Evolutionary conservation across 2,797 vertebrate genomes (phyloP).

Genomic region (Phoxinus dragarum): DNA sequence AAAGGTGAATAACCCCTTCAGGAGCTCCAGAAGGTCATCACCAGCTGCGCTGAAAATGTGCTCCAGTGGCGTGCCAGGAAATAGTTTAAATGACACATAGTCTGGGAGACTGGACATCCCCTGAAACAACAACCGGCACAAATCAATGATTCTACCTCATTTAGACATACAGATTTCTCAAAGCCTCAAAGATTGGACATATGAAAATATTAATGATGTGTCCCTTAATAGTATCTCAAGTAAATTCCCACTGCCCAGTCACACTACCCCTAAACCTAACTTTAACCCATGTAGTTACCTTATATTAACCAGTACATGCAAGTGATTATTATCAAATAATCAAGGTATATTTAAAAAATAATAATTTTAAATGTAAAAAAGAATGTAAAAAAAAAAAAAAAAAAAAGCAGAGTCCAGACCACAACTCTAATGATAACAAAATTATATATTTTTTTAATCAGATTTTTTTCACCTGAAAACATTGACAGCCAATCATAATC

Average conservation of each 20-base stretch:
- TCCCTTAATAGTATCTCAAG: not conserved
- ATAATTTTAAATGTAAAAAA: too few relatives aligned
- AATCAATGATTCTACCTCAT: not conserved
- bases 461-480: not conserved
- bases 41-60: constrained; percentile 97
- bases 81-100: constrained; percentile 93
- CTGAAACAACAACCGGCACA: constrained; percentile 69
- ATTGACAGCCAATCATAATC: not conserved
- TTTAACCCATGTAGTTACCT: too few relatives aligned
- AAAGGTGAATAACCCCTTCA: constrained; percentile 92
- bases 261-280: not conserved
- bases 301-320: too few relatives aligned
- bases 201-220: not conserved
- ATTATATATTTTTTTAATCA: not conserved
- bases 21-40: constrained; percentile 89
- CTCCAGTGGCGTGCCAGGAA: constrained; percentile 91
- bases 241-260: not conserved
- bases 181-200: not conserved
- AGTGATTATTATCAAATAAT: too few relatives aligned
- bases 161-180: not conserved
- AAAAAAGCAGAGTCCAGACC: not conserved
- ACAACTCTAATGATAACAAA: not conserved
- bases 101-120: constrained; percentile 93
- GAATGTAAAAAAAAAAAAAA: too few relatives aligned
- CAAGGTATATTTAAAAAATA: too few relatives aligned